These are phyloP conservation scores for Cossypha dichroa DNA, from an alignment of 2,797 vertebrate genomes.

Conservation along the genomic window DNA sequence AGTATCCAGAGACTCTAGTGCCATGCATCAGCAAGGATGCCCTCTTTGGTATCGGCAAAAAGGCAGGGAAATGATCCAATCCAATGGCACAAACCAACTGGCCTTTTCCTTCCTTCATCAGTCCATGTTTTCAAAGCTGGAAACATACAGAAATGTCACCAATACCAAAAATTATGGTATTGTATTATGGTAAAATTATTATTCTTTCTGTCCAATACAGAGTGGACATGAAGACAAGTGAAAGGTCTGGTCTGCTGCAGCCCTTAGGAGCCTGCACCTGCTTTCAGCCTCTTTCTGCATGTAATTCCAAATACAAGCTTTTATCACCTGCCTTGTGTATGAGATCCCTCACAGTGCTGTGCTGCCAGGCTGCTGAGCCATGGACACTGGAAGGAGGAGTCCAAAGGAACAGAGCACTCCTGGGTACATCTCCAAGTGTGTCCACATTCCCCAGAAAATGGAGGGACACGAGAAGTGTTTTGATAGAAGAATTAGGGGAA, in stretches of 20 bases:
- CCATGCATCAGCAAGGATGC: background rate
- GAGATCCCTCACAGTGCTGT: background rate
- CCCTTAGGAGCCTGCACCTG: background rate
- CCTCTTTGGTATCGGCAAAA: background rate
- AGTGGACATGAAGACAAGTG: background rate
- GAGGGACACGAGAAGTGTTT: background rate
- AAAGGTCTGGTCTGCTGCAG: background rate
- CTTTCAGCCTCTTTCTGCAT: background rate
- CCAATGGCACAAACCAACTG: background rate
- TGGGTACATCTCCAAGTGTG: background rate
- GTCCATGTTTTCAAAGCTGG: background rate
- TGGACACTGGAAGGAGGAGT: background rate
- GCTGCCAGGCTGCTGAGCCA: background rate
- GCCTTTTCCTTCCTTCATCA: background rate
- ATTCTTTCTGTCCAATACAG: background rate
- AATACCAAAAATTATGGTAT: background rate
- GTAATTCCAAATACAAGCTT: background rate
- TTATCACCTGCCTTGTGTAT: background rate
- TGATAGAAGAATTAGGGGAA: background rate
- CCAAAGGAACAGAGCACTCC: rapidly evolving
- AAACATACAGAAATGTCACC: background rate
- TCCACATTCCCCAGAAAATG: background rate
- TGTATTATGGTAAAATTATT: too few relatives aligned
- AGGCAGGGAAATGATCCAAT: background rate
- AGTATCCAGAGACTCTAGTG: background rate